A percentile compares a stretch with the other conserved stretches of the same genome.
phyloP scores from a whole-genome alignment of 2,113 vertebrate species.

The Dicrurus megarhynchus region DNA sequence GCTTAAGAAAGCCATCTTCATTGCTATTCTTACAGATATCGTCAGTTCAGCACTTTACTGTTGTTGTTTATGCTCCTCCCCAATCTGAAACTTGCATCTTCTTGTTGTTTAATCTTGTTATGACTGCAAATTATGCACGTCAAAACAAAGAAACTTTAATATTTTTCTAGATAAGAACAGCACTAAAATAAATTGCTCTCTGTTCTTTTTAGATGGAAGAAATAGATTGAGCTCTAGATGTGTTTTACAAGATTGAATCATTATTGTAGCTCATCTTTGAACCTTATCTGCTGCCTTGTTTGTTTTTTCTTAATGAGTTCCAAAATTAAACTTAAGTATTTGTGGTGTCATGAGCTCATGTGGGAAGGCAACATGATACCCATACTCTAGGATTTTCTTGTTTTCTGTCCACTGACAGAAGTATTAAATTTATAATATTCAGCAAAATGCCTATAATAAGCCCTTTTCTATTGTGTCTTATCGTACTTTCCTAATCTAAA shows the following conservation, averaged over 20 bases:
- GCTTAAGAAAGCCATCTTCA: background rate
- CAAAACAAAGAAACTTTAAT: background rate
- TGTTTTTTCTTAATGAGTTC: background rate
- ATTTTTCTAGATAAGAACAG: background rate
- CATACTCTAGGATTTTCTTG: background rate
- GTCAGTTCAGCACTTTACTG: background rate
- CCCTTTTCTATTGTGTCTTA: background rate
- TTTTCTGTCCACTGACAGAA: background rate
- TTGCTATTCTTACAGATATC: background rate
- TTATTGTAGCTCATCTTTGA: background rate
- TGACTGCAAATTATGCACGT: background rate
- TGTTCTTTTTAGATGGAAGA: background rate
- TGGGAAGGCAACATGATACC: background rate
- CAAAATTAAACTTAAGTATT: background rate
- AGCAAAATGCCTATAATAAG: background rate
- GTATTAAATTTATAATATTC: background rate
- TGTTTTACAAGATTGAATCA: background rate
- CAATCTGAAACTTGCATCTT: background rate
- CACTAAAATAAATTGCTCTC: background rate
- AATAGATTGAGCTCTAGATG: background rate
- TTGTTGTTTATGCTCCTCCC: background rate
- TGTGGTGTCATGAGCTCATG: background rate
- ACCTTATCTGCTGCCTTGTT: background rate
- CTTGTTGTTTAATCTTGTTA: background rate
- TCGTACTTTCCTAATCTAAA: background rate